These are phyloP conservation scores for Eupelmus urozonus DNA, from an alignment of 2,888 invertebrate genomes.

Conservation along the genomic window DNA sequence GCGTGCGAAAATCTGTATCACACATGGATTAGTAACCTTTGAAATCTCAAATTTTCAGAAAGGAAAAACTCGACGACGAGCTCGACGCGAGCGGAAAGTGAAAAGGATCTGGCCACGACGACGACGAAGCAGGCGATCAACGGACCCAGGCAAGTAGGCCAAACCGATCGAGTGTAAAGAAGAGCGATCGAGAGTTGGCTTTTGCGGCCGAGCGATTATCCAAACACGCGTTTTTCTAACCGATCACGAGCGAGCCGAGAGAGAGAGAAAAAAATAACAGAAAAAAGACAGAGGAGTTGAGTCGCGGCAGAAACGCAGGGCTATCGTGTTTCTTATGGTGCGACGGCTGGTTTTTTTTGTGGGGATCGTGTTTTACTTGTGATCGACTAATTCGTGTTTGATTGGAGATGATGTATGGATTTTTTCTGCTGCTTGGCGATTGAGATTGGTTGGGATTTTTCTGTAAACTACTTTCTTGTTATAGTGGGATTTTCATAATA, in stretches of 20 bases:
- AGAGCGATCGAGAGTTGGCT: conserved; percentile 63
- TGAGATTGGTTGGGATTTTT: too few species aligned
- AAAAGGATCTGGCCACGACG: conserved; percentile 72
- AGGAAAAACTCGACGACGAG: conserved; percentile 68
- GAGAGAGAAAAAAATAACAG: conserved; percentile 2
- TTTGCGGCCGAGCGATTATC: conserved; percentile 44
- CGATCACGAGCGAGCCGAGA: too few species aligned
- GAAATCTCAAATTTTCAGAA: conserved; percentile 65
- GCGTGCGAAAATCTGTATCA: too few species aligned
- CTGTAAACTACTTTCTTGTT: too few species aligned
- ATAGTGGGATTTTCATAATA: neutral
- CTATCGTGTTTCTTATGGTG: too few species aligned
- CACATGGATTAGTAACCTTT: too few species aligned
- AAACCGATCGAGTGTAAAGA: conserved; percentile 59
- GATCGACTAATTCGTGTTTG: too few species aligned
- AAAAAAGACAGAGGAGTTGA: neutral
- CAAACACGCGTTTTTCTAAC: conserved; percentile 26
- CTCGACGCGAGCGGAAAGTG: conserved; percentile 70
- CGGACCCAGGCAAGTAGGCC: conserved; percentile 72
- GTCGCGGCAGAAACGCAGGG: neutral
- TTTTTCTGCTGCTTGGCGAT: too few species aligned
- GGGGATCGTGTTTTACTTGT: too few species aligned
- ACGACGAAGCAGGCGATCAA: conserved; percentile 64
- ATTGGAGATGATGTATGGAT: too few species aligned
- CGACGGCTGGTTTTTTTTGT: too few species aligned